A percentile compares a stretch with the other conserved stretches of the same genome.
These are phyloP conservation scores for Trichogramma dendrolimi DNA, from an alignment of 2,888 invertebrate genomes.

Conservation along the genomic window DNA sequence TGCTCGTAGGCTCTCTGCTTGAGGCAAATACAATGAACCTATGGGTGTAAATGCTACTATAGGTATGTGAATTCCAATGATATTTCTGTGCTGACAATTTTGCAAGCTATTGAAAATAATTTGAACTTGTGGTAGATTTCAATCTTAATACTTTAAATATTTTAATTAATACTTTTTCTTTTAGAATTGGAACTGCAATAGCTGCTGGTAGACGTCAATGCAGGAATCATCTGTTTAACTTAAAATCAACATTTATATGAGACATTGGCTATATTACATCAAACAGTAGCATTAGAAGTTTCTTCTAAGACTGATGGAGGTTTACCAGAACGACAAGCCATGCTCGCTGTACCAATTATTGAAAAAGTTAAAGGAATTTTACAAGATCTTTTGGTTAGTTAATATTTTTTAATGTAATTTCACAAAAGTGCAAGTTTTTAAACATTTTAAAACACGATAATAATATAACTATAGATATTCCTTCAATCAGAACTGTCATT, in stretches of 20 bases:
- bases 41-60: too few relatives aligned
- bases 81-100: constrained; percentile 50
- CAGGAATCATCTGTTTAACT: constrained; percentile 70
- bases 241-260: constrained; percentile 77
- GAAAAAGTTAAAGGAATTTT: constrained; percentile 89
- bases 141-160: neutral
- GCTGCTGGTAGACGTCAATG: constrained; percentile 72
- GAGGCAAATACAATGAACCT: too few relatives aligned
- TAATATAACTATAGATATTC: constrained; percentile 61
- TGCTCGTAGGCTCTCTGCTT: too few relatives aligned
- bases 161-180: constrained; percentile 57
- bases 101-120: constrained; percentile 56
- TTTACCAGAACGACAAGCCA: constrained; percentile 74
- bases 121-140: too few relatives aligned
- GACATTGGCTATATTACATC: constrained; percentile 76
- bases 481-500: constrained; percentile 85
- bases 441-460: neutral
- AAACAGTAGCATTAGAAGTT: constrained; percentile 69
- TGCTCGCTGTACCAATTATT: constrained; percentile 75
- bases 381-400: constrained; percentile 70
- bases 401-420: neutral
- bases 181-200: constrained; percentile 73
- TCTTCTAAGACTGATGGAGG: constrained; percentile 57
- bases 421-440: neutral
- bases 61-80: too few relatives aligned